These are phyloP conservation scores for Drosophila helvetica DNA, from an alignment of 2,888 invertebrate species.

Conservation along the genomic window DNA sequence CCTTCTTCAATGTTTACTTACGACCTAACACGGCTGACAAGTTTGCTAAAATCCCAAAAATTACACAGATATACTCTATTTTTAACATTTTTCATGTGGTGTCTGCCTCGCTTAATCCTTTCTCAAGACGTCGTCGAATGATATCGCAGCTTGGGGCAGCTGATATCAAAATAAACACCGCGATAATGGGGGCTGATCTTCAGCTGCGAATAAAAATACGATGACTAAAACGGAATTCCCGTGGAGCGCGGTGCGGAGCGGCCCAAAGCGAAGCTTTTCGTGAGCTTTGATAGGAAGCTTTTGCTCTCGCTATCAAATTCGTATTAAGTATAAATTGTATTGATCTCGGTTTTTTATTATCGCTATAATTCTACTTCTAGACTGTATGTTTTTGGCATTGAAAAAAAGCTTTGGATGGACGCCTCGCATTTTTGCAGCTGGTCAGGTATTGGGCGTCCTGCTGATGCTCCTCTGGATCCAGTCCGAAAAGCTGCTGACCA, in stretches of 20 bases:
- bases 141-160: conserved; percentile 17
- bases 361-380: conserved; percentile 10
- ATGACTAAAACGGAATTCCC: conserved; percentile 48
- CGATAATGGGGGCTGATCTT: conserved; percentile 18
- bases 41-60: conserved; percentile 40
- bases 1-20: conserved; percentile 52
- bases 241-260: conserved; percentile 17
- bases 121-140: conserved; percentile 55
- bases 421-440: neutral
- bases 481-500: conserved; percentile 82
- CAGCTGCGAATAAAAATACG: conserved; percentile 17
- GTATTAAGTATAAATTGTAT: conserved; percentile 10
- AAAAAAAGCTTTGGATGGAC: conserved; percentile 56
- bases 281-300: conserved; percentile 59
- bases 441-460: conserved; percentile 4
- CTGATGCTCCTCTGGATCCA: conserved; percentile 80
- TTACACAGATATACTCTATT: conserved; percentile 21
- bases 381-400: conserved; percentile 53
- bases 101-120: conserved; percentile 31
- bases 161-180: conserved; percentile 43
- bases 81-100: conserved; percentile 43
- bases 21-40: conserved; percentile 51
- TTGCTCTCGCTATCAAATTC: neutral
- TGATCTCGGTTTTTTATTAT: neutral
- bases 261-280: conserved; percentile 39